Percentiles rank a stretch among this genome's conserved stretches.
phyloP scores from a whole-genome alignment of 2,888 invertebrate genomes.

The Troilus luridus region DNA sequence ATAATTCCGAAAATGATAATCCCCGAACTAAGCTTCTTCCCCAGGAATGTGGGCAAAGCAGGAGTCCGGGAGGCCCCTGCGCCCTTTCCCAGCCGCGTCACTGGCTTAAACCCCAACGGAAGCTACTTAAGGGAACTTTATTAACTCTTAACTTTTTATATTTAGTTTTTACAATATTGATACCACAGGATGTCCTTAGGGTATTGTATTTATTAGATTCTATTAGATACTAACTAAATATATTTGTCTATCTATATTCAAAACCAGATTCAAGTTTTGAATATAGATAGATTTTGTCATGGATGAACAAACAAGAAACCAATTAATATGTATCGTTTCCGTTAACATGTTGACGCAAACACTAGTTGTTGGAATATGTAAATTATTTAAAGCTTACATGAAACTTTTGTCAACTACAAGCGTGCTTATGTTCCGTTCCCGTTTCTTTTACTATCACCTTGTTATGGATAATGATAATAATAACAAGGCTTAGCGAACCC shows the following conservation, averaged over 20 bases:
- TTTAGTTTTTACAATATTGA: not conserved
- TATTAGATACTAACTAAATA: not conserved
- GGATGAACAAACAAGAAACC: not conserved
- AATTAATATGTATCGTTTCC: not conserved
- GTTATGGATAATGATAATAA: too few relatives aligned
- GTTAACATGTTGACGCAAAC: not conserved
- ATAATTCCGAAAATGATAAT: too few relatives aligned
- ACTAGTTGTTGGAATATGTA: conserved; percentile 10
- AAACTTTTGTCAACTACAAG: not conserved
- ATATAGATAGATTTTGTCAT: too few relatives aligned
- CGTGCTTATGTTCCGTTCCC: not conserved
- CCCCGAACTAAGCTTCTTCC: too few relatives aligned
- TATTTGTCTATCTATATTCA: not conserved
- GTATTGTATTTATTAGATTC: not conserved
- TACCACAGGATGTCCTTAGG: not conserved
- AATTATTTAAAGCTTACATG: not conserved
- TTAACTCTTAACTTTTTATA: not conserved
- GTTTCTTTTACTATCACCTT: too few relatives aligned
- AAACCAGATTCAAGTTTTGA: not conserved
- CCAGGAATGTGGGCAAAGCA: too few relatives aligned
- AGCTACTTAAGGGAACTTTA: too few relatives aligned
- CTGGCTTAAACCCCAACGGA: too few relatives aligned
- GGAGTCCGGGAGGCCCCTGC: too few relatives aligned
- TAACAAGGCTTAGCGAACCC: too few relatives aligned
- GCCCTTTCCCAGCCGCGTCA: too few relatives aligned